Base-by-base conservation (phyloP, 1,140 invertebrate species). In the Drosophila repletoides region DNA sequence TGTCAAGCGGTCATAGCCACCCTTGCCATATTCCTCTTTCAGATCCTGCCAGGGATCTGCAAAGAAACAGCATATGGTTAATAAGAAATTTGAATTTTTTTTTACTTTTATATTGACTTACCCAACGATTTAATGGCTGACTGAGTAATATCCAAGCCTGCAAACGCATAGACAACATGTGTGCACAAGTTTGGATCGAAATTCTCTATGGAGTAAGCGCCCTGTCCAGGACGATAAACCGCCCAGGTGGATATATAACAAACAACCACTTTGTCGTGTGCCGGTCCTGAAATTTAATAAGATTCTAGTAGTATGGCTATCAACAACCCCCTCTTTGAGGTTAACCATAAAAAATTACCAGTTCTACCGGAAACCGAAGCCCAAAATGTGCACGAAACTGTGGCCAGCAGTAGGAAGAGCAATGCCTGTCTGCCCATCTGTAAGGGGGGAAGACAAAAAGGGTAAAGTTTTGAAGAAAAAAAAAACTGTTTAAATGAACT, bases 161-260 rank as follows among this genome's bases (percentile, higher is more conserved):
- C 96, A 88, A 98, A 98, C 2, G 96, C 93, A 76, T 98, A 98
- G 12, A 98, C 94, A 5, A 97, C 90, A 83, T 98, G 96, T 0
- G 96, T 97, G 86, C 97, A 98, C 7, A 97, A 91, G 4, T 92
- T 92, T 0, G 96, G 94, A 52, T 95, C 94, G 22, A 98, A 91
- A 86, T 96, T 91, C 14, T 94, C 93, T 10, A 95, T 88, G 0
- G 91, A 88, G 84, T 95, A 96, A 36, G 92, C 91, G 0, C 95
- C 95, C 24, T 90, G 90, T 0, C 90, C 91, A 0, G 92, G 92
- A 15, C 95, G 91, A 88, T 96, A 96, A 0, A 92, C 92, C 0
- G 95, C 93, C 95, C 95, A 96, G 1, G 94, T 93, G 1, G 94
- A 94, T 9, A 96, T 91, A 76, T 96, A 96, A 88, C 96, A 97